A percentile compares a stretch with the other conserved stretches of the same genome.
These are phyloP conservation scores for Lasiurus borealis DNA, from an alignment of 2,113 vertebrate species.

Conservation along the genomic window DNA sequence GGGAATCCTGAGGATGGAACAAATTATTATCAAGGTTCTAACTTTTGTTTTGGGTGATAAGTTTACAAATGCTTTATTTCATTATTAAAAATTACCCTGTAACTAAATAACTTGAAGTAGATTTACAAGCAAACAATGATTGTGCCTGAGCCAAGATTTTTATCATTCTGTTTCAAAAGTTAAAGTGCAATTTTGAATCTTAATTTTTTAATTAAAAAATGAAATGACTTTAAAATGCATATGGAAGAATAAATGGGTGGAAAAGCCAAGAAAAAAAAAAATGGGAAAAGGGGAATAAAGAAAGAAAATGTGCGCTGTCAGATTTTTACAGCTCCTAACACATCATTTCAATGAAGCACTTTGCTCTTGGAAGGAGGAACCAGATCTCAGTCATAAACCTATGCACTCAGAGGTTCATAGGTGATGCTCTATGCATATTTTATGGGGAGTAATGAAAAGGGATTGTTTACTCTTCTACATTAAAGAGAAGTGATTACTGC, in stretches of 20 bases:
- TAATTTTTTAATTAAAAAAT: not conserved
- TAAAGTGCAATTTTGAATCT: not conserved
- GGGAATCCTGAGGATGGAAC: not conserved
- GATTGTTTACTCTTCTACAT: not conserved
- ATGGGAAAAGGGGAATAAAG: not conserved
- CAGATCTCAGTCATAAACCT: not conserved
- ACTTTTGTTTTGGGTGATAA: not conserved
- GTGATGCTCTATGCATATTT: not conserved
- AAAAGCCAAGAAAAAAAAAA: not conserved
- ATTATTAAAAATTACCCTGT: not conserved
- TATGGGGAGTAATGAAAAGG: not conserved
- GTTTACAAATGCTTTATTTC: not conserved
- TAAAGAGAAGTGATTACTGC: not conserved
- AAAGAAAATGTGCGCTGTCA: not conserved
- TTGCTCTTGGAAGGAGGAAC: not conserved
- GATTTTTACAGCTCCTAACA: not conserved
- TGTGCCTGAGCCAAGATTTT: not conserved
- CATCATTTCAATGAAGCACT: not conserved
- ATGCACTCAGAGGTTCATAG: not conserved
- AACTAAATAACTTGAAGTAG: not conserved
- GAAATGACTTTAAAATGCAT: not conserved
- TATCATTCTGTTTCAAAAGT: not conserved
- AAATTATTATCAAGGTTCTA: not conserved
- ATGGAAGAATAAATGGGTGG: not conserved
- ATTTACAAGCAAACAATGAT: not conserved